A percentile compares a stretch with the other conserved stretches of the same genome.
Conservation (phyloP, 2,113 vertebrate species). For the Trematocara zebra region DNA sequence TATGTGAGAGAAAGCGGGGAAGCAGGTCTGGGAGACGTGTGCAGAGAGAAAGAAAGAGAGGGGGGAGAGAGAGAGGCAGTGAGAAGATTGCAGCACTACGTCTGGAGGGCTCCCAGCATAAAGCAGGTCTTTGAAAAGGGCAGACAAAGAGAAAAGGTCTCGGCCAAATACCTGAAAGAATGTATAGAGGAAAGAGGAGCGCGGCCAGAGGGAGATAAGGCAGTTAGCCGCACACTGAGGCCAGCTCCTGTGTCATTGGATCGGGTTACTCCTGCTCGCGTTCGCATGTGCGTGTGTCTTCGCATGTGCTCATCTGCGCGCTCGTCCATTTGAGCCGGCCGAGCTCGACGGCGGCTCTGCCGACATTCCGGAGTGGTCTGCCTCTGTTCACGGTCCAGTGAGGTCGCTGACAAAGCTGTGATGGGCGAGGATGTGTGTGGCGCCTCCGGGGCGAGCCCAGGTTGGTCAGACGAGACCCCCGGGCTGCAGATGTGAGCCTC, state of each 20-base stretch:
- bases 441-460: slow-evolving; percentile 45
- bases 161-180: slow-evolving; percentile 74
- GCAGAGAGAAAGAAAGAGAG: slow-evolving; percentile 14
- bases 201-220: slow-evolving; percentile 68
- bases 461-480: slow-evolving; percentile 5
- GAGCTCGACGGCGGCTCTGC: slow-evolving; percentile 43
- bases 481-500: not conserved
- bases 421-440: slow-evolving; percentile 46
- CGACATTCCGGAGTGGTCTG: slow-evolving; percentile 63
- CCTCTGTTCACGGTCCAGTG: slow-evolving; percentile 68
- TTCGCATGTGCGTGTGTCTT: slow-evolving; percentile 3
- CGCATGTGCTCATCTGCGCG: slow-evolving; percentile 27
- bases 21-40: slow-evolving; percentile 14
- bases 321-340: slow-evolving; percentile 42
- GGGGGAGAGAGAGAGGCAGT: not conserved
- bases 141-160: slow-evolving; percentile 74
- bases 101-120: slow-evolving; percentile 62
- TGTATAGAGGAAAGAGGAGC: slow-evolving; percentile 72
- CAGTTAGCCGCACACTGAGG: slow-evolving; percentile 68
- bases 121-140: slow-evolving; percentile 73
- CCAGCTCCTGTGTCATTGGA: slow-evolving; percentile 65
- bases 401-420: slow-evolving; percentile 63
- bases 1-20: not conserved
- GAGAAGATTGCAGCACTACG: slow-evolving; percentile 35
- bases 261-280: slow-evolving; percentile 44